These are phyloP conservation scores for Acanthosepion esculentum DNA, from an alignment of 2,888 invertebrate species.

Conservation along the genomic window DNA sequence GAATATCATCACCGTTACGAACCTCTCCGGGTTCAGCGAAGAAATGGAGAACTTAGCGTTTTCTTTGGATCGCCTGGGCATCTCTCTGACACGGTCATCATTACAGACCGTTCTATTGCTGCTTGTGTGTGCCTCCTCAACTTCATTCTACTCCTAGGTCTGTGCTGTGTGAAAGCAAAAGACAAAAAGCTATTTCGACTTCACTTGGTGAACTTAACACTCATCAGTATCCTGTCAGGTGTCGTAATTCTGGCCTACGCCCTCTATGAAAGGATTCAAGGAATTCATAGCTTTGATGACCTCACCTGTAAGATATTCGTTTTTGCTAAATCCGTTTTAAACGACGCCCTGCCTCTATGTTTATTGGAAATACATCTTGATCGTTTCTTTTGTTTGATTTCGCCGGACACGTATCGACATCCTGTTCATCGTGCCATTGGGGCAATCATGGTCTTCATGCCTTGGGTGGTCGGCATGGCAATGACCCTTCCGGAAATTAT, in stretches of 20 bases:
- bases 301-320: conserved; percentile 43
- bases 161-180: conserved; percentile 36
- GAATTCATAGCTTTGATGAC: neutral
- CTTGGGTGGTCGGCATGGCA: conserved; percentile 46
- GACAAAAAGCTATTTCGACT: conserved; percentile 44
- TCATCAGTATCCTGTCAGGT: conserved; percentile 43
- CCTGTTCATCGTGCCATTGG: conserved; percentile 44
- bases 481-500: conserved; percentile 48
- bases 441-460: conserved; percentile 42
- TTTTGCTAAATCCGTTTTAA: conserved; percentile 38
- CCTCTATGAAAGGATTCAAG: neutral
- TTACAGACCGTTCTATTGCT: conserved; percentile 43
- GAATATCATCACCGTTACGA: neutral
- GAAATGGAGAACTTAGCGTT: conserved; percentile 24
- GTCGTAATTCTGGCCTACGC: conserved; percentile 43
- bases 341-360: conserved; percentile 42
- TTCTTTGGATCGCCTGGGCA: neutral
- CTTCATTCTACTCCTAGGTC: conserved; percentile 33
- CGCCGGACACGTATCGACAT: conserved; percentile 44
- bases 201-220: conserved; percentile 38
- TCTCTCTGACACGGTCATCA: conserved; percentile 37
- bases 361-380: conserved; percentile 47
- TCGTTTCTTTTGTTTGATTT: conserved; percentile 45
- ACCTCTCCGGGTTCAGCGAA: neutral
- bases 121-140: conserved; percentile 40